Conservation (phyloP, 1,140 invertebrate genomes). For the Neocloeon triangulifer region DNA sequence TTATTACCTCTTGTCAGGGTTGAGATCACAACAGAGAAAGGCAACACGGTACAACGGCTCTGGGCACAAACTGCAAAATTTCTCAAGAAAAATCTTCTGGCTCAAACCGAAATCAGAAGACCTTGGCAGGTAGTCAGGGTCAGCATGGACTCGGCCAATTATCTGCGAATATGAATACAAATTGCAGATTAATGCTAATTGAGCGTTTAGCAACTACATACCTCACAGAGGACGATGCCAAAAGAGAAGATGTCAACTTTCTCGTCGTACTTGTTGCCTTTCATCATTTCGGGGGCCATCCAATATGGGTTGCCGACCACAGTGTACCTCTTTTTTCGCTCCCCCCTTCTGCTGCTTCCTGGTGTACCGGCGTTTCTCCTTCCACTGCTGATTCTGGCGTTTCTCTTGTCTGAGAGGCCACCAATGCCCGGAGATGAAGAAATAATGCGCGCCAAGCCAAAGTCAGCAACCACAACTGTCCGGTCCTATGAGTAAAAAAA, state of each 20-base stretch:
- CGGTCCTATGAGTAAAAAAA: conserved; percentile 31
- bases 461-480: conserved; percentile 84
- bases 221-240: conserved; percentile 88
- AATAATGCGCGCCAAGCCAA: conserved; percentile 78
- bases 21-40: conserved; percentile 69
- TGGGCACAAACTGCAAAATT: conserved; percentile 71
- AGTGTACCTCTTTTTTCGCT: conserved; percentile 43
- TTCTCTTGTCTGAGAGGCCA: too few relatives aligned
- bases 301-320: conserved; percentile 91
- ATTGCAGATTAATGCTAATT: conserved; percentile 3
- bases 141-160: conserved; percentile 77
- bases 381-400: conserved; percentile 9
- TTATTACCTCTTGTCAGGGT: conserved; percentile 53
- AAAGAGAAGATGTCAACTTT: conserved; percentile 95
- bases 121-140: conserved; percentile 75
- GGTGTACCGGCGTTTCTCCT: conserved; percentile 15
- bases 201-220: conserved; percentile 17
- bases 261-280: conserved; percentile 86
- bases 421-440: conserved; percentile 21
- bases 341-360: conserved; percentile 22
- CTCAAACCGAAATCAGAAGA: conserved; percentile 81
- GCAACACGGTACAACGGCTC: conserved; percentile 71
- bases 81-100: conserved; percentile 62
- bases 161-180: conserved; percentile 29
- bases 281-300: conserved; percentile 98